Percentiles rank a stretch among this genome's conserved stretches.
Conservation (phyloP, 2,113 vertebrate species). For the Bujurquina vittata region DNA sequence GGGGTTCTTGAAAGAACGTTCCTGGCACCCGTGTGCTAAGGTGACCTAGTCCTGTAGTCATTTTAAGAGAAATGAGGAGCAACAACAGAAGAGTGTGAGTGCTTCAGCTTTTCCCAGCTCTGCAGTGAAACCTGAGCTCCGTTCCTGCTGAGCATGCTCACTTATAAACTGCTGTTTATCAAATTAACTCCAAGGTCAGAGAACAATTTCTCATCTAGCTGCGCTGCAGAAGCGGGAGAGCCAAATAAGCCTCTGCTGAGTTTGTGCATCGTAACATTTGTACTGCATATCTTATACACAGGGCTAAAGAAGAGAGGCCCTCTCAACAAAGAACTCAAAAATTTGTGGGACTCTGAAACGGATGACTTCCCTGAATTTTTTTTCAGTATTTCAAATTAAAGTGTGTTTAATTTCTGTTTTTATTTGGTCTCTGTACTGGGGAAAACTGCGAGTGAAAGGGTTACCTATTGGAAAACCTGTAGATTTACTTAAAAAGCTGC, state of each 20-base stretch:
- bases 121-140: constrained; percentile 20
- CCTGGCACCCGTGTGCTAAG: neutral
- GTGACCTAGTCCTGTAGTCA: neutral
- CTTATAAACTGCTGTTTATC: constrained; percentile 1
- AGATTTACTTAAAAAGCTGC: too few relatives aligned
- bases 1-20: neutral
- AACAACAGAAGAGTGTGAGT: fast-evolving
- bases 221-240: neutral
- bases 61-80: neutral
- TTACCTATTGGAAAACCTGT: too few relatives aligned
- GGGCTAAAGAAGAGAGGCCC: neutral
- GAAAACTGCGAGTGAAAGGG: too few relatives aligned
- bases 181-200: constrained; percentile 12
- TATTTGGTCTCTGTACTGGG: too few relatives aligned
- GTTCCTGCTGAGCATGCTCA: constrained; percentile 11
- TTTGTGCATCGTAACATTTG: neutral
- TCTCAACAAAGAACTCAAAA: too few relatives aligned
- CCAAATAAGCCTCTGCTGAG: constrained; percentile 6
- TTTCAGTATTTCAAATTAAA: too few relatives aligned
- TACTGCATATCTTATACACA: neutral
- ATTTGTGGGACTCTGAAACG: too few relatives aligned
- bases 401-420: too few relatives aligned
- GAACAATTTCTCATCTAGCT: neutral
- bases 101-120: neutral
- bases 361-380: too few relatives aligned